Percentiles rank a stretch among this genome's conserved stretches.
phyloP scores from a whole-genome alignment of 2,797 vertebrate species.

The Xenopus petersii region DNA sequence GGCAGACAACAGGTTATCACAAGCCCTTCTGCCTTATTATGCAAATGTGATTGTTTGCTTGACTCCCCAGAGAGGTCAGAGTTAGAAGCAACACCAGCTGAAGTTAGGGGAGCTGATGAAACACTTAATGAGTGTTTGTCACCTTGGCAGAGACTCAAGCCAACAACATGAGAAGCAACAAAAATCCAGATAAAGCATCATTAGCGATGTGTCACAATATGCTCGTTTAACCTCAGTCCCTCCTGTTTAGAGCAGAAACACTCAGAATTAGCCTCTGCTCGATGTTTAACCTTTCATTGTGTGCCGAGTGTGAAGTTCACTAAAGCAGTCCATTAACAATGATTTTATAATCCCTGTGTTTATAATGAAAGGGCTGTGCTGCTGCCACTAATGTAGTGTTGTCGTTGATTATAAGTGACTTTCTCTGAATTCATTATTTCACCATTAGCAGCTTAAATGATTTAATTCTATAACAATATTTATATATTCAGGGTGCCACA shows the following conservation, averaged over 20 bases:
- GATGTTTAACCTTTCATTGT: not conserved
- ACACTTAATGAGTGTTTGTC: slow-evolving; percentile 46
- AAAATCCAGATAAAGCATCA: not conserved
- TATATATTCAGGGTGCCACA: no score
- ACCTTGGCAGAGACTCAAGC: slow-evolving; percentile 32
- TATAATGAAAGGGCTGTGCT: no score
- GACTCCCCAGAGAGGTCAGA: slow-evolving; percentile 18
- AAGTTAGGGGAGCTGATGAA: slow-evolving; percentile 42
- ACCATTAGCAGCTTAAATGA: no score
- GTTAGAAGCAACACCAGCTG: slow-evolving; percentile 41
- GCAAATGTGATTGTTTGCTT: slow-evolving; percentile 11
- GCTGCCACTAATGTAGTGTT: no score
- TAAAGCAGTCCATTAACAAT: no score
- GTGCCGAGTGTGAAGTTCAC: no score
- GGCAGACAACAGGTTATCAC: slow-evolving; percentile 23
- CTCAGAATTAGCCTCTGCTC: not conserved
- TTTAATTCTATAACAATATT: no score
- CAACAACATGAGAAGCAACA: slow-evolving; percentile 14
- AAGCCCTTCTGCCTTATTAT: slow-evolving; percentile 27
- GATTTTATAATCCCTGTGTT: no score
- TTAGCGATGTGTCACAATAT: slow-evolving; percentile 3
- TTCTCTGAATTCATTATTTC: no score
- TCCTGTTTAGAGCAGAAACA: not conserved
- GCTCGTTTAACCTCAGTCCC: slow-evolving; percentile 5
- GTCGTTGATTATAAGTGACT: no score